Evolutionary conservation across 2,797 vertebrate genomes (phyloP).

Genomic region (Morelia viridis): DNA sequence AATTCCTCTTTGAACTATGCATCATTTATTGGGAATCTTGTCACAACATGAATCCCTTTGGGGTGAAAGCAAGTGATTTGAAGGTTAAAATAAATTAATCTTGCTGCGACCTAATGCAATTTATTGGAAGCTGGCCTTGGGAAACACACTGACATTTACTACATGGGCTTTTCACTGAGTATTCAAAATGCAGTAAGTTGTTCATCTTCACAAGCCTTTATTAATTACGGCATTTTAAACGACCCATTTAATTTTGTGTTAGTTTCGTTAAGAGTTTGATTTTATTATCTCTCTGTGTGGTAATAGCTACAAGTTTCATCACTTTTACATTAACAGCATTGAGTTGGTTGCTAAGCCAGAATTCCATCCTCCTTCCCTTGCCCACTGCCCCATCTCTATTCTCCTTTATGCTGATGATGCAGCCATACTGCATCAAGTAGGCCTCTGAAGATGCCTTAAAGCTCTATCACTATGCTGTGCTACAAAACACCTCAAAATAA

Average conservation of each 20-base stretch:
- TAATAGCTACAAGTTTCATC: not conserved
- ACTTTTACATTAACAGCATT: not conserved
- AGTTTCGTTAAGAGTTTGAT: not conserved
- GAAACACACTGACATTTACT: conserved; percentile 72
- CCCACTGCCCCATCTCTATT: not conserved
- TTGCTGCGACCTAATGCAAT: conserved; percentile 66
- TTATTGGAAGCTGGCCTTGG: conserved; percentile 74
- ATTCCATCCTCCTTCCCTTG: not conserved
- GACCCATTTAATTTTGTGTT: conserved; percentile 57
- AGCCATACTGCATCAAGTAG: not conserved
- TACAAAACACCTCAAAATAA: not conserved
- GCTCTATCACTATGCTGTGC: not conserved
- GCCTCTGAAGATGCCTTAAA: not conserved
- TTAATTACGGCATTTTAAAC: conserved; percentile 61
- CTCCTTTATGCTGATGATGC: not conserved
- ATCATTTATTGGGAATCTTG: conserved; percentile 64
- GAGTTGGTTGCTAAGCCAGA: not conserved
- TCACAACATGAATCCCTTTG: conserved; percentile 73
- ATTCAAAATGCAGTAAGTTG: conserved; percentile 66
- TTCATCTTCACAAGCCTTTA: conserved; percentile 55
- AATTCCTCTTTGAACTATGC: conserved; percentile 62
- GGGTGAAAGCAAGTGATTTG: conserved; percentile 70
- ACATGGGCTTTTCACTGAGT: conserved; percentile 53
- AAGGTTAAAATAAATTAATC: conserved; percentile 70
- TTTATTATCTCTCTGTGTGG: not conserved